These are phyloP conservation scores for Proteles cristata DNA, from an alignment of 2,113 vertebrate genomes.

Conservation along the genomic window DNA sequence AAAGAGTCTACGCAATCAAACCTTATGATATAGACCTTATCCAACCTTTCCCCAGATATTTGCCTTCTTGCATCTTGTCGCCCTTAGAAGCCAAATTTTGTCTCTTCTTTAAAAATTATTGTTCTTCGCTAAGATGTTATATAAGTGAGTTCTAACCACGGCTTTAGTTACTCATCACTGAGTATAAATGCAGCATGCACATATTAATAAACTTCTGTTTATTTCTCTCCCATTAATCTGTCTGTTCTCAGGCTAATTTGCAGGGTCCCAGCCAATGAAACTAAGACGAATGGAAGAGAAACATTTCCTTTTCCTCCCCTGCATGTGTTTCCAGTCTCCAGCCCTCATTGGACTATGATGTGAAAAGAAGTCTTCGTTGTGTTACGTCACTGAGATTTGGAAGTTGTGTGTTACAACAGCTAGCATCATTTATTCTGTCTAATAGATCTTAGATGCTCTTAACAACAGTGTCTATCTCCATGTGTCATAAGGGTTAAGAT, in stretches of 20 bases:
- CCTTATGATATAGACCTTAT: neutral
- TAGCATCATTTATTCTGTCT: neutral
- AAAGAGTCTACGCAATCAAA: neutral
- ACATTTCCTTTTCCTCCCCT: neutral
- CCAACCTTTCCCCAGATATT: neutral
- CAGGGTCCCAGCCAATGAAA: neutral
- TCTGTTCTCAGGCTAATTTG: neutral
- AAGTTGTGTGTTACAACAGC: neutral
- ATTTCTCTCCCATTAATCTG: neutral
- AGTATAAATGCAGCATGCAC: neutral
- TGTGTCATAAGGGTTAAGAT: neutral
- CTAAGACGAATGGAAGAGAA: neutral
- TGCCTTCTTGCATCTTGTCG: neutral
- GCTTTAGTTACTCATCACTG: neutral
- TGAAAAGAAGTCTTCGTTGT: neutral
- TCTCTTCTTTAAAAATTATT: neutral
- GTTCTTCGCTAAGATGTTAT: neutral
- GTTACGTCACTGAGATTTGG: neutral
- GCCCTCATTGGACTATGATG: neutral
- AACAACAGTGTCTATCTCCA: neutral
- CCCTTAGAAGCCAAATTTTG: neutral
- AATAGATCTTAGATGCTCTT: neutral
- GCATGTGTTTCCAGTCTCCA: neutral
- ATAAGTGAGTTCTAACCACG: neutral
- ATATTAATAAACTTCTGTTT: neutral